Evolutionary conservation across 2,797 vertebrate genomes (phyloP), one percentile per base, ranked within the genome.

Genomic region (Coluber constrictor): DNA sequence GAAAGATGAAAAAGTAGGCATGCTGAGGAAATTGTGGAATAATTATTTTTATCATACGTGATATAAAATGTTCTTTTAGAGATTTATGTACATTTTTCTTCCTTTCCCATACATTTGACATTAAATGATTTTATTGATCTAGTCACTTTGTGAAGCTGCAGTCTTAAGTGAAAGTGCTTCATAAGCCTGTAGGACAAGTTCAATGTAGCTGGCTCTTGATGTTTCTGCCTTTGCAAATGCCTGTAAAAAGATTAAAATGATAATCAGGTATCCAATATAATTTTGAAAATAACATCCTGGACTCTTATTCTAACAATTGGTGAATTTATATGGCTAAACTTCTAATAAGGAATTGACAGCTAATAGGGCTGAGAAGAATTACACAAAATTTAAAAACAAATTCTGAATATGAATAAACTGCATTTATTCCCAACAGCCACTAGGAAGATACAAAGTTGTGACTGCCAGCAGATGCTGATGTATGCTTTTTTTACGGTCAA

Each of bases 181-280:
- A 10, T 98, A 98, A 15, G 98, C 97, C 94, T 99, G 98, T 87
- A 99, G 97, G 86, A 98, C 98, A 94, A 99, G 97, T 92, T 99
- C 98, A 79, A 99, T 98, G 92, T 98, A 98, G 74, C 98, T 98
- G 25, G 98, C 97, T 94, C 96, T 98, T 95, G 98, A 98, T 70
- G 99, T 98, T 96, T 99, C 99, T 88, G 97, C 98, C 97, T 98
- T 98, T 90, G 97, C 97, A 94, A 98, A 99, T 55, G 98, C 97
- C 99, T 99, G 93, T 94, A 61, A 15, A 74, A 94, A 93, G 92
- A 55, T 87, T 47, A 93, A n/a, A 92, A 74, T n/a, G 5, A 16
- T 1, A 60, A 43, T 1, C 0, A 0, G 11, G 27, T 1, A 89
- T 3, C 9, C 74, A n/a, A 92, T 47, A 88, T 9, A 3, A 16